Percentiles rank a stretch among this genome's conserved stretches.
phyloP scores from a whole-genome alignment of 2,113 vertebrate species.

The Mastomys coucha region DNA sequence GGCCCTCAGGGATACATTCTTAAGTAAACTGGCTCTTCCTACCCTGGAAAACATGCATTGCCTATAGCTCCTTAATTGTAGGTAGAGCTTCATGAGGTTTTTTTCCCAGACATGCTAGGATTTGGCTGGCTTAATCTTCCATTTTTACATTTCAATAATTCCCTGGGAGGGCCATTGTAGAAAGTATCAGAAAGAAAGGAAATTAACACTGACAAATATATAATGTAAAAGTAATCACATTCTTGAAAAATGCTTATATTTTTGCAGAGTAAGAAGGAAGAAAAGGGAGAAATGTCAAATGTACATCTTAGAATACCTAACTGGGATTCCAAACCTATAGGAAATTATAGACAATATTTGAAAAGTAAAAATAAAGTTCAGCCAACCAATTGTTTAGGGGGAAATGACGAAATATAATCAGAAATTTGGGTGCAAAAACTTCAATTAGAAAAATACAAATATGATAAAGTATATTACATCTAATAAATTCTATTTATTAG shows the following conservation, averaged over 20 bases:
- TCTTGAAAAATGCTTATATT: slow-evolving; percentile 26
- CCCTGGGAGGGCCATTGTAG: neutral
- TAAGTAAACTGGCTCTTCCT: neutral
- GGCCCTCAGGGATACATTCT: neutral
- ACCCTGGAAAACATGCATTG: too few species aligned
- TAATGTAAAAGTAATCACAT: neutral
- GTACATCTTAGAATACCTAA: neutral
- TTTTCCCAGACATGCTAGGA: neutral
- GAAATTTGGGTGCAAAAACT: neutral
- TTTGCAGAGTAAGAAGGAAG: neutral
- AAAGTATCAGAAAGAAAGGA: neutral
- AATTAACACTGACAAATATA: neutral
- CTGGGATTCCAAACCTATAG: neutral
- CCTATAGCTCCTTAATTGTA: neutral
- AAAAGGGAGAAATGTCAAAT: neutral
- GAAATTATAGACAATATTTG: neutral
- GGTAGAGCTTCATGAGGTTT: neutral
- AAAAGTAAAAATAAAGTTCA: neutral
- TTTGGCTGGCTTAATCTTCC: neutral
- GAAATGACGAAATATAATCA: neutral
- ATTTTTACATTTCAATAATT: neutral
- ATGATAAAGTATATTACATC: neutral
- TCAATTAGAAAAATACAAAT: neutral
- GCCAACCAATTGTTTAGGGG: neutral
- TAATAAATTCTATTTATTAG: neutral